Evolutionary conservation across 2,797 vertebrate species (phyloP).

Genomic region (Helarctos malayanus): DNA sequence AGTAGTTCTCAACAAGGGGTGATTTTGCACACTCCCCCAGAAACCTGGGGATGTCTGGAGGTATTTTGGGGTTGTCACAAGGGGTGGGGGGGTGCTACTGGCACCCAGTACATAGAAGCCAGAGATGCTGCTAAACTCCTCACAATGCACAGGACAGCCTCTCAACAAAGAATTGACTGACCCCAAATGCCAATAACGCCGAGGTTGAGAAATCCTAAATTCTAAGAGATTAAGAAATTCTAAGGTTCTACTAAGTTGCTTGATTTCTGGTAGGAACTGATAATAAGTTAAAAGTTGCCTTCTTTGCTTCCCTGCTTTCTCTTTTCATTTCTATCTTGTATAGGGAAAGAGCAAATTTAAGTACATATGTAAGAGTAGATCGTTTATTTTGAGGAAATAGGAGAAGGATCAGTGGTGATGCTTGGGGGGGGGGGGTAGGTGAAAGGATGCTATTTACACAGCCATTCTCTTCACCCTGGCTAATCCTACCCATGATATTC

Average conservation of each 20-base stretch:
- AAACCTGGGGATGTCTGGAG: constrained; percentile 13
- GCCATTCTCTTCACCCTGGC: not conserved
- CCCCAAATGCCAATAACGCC: not conserved
- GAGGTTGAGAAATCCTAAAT: not conserved
- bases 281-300: not conserved
- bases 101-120: not conserved
- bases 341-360: constrained; percentile 1
- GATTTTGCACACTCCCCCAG: not conserved
- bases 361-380: not conserved
- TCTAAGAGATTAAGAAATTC: not conserved
- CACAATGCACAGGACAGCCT: not conserved
- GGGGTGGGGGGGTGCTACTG: not conserved
- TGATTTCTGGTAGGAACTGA: constrained; percentile 52
- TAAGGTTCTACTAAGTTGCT: constrained; percentile 49
- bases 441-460: not conserved
- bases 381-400: constrained; percentile 46
- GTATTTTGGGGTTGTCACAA: not conserved
- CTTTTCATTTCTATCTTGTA: constrained; percentile 30
- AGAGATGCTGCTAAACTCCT: not conserved
- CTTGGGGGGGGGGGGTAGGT: not conserved
- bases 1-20: not conserved
- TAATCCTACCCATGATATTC: not conserved
- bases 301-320: constrained; percentile 38
- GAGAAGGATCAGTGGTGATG: not conserved
- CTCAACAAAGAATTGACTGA: not conserved